Base-by-base conservation (phyloP, 2,113 vertebrate genomes). In the Aldabrachelys gigantea region DNA sequence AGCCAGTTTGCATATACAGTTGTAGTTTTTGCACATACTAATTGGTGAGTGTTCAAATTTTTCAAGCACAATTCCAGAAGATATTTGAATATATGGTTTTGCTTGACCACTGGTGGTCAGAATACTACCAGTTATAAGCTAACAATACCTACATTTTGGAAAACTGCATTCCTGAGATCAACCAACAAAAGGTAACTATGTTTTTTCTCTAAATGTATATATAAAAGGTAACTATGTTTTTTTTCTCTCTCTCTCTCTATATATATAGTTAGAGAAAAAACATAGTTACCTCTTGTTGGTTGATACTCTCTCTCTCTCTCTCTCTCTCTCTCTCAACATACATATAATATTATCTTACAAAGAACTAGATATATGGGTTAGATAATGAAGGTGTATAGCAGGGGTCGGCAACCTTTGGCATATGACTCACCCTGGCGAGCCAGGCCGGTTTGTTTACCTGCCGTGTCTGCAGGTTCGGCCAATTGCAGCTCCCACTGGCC, bases 11-110 rank as follows among this genome's bases (percentile, higher is more conserved):
- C 96, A 96, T 97, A 95, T 94, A 92, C 92, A 94, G 84, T 97
- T 96, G 91, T 96, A 94, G 95, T 95, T 98, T 98, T 97, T 96
- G 91, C 93, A 96, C 96, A 94, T 96, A 92, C 91, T 96, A 89
- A 96, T 91, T 96, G 93, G 92, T 85, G 88, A 96, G 62, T 80
- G 95, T 0, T 10, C 92, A 96, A 93, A 95, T 96, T 94, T 97
- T 94, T 92, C 56, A 82, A 91, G 89, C 57, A 69, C 95, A 93
- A 87, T 85, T 92, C 85, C 91, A 94, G 95, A 94, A 92, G 91
- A 90, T 90, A 93, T 97, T 95, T 92, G 49, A 95, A 95, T 96
- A 89, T 93, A 59, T 87, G 79, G 84, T 80, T 92, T 94, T 88
- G 1, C 86, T 82, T 16, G 85, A 79, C 89, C 86, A 84, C 38